Conservation (phyloP, 1,140 invertebrate genomes). For the Papilio dardanus region DNA sequence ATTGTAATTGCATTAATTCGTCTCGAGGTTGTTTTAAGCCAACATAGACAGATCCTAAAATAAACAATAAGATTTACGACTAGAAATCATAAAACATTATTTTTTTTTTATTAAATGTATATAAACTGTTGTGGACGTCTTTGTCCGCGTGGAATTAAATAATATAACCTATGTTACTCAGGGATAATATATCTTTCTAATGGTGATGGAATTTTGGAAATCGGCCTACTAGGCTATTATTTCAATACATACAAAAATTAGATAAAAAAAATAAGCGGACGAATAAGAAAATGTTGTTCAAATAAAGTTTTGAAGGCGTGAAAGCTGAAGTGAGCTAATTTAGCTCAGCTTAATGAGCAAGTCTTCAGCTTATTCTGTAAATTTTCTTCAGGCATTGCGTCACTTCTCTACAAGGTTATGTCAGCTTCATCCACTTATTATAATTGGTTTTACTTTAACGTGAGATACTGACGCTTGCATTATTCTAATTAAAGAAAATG, state of each 20-base stretch:
- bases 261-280: too few relatives aligned
- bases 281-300: background rate
- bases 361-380: constrained; percentile 1
- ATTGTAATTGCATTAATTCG: background rate
- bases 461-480: background rate
- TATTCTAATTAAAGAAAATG: background rate
- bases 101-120: too few relatives aligned
- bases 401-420: background rate
- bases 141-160: too few relatives aligned
- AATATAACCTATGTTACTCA: too few relatives aligned
- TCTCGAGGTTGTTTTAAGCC: background rate
- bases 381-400: background rate
- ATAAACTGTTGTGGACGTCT: too few relatives aligned
- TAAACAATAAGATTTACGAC: background rate
- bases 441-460: background rate
- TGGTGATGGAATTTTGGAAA: too few relatives aligned
- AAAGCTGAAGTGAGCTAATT: constrained; percentile 23
- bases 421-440: constrained; percentile 9
- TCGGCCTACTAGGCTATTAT: too few relatives aligned
- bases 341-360: constrained; percentile 12
- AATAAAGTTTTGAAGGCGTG: background rate
- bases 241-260: too few relatives aligned
- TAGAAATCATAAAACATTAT: too few relatives aligned
- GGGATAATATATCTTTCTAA: too few relatives aligned
- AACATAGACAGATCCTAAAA: background rate